phyloP scores from a whole-genome alignment of 2,797 vertebrate species.

The Miichthys miiuy region DNA sequence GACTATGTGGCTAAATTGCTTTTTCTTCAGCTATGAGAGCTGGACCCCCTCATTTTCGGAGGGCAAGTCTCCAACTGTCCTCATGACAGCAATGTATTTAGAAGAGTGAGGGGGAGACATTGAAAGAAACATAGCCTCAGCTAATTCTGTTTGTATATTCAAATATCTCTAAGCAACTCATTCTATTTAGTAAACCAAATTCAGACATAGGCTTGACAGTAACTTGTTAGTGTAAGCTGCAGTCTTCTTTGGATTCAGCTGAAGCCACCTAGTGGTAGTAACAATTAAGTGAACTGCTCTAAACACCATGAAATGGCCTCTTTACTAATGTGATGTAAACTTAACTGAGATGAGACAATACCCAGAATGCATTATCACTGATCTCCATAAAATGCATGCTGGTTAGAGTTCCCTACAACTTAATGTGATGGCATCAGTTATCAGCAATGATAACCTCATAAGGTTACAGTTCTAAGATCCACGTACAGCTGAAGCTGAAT shows the following conservation, averaged over 20 bases:
- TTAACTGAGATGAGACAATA: neutral
- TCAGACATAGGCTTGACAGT: neutral
- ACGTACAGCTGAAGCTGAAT: neutral
- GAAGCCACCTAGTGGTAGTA: constrained; percentile 31
- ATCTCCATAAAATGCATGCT: neutral
- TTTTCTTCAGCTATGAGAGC: constrained; percentile 67
- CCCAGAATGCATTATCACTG: neutral
- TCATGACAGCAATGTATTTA: constrained; percentile 24
- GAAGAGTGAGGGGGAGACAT: neutral
- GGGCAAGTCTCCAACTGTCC: constrained; percentile 65
- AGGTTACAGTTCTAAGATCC: neutral
- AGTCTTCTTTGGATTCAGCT: neutral
- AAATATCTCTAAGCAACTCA: constrained; percentile 38
- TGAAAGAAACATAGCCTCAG: neutral
- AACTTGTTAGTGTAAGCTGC: neutral
- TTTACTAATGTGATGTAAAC: neutral
- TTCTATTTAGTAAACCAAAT: constrained; percentile 8
- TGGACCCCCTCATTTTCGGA: constrained; percentile 58
- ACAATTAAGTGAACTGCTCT: neutral
- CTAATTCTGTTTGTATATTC: neutral
- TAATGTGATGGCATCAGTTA: neutral
- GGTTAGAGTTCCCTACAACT: neutral
- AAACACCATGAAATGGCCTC: neutral
- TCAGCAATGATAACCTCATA: neutral
- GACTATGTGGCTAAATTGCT: constrained; percentile 72